phyloP scores from a whole-genome alignment of 1,140 invertebrate species.

The Periplaneta americana region DNA sequence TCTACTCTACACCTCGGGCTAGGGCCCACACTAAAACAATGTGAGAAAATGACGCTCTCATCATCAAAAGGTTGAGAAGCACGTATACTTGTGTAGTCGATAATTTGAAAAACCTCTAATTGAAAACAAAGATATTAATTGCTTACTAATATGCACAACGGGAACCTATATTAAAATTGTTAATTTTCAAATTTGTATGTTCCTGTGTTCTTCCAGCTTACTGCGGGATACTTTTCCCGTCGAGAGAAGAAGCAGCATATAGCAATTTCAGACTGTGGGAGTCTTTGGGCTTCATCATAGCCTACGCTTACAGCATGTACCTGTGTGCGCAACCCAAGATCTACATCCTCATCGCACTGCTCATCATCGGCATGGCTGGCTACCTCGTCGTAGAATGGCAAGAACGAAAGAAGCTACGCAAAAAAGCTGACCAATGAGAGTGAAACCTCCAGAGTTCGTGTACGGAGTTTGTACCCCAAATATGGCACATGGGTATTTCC shows the following conservation, averaged over 20 bases:
- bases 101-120: too few species aligned
- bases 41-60: too few species aligned
- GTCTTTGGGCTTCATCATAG: conserved; percentile 80
- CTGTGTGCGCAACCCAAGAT: conserved; percentile 73
- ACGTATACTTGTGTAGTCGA: too few species aligned
- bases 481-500: too few species aligned
- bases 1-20: too few species aligned
- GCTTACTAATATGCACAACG: too few species aligned
- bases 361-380: conserved; percentile 68
- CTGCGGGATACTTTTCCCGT: conserved; percentile 82
- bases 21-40: too few species aligned
- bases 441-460: too few species aligned
- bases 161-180: not conserved
- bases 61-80: too few species aligned
- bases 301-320: conserved; percentile 72
- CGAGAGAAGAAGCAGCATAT: conserved; percentile 84
- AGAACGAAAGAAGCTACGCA: not conserved
- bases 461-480: too few species aligned
- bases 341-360: conserved; percentile 62
- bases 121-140: too few species aligned
- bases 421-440: not conserved
- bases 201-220: conserved; percentile 56
- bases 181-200: not conserved
- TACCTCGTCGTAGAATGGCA: conserved; percentile 45
- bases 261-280: conserved; percentile 92